Evolutionary conservation across 2,888 invertebrate species (phyloP), one percentile per base, ranked within the genome.

Genomic region (Candidula unifasciata): DNA sequence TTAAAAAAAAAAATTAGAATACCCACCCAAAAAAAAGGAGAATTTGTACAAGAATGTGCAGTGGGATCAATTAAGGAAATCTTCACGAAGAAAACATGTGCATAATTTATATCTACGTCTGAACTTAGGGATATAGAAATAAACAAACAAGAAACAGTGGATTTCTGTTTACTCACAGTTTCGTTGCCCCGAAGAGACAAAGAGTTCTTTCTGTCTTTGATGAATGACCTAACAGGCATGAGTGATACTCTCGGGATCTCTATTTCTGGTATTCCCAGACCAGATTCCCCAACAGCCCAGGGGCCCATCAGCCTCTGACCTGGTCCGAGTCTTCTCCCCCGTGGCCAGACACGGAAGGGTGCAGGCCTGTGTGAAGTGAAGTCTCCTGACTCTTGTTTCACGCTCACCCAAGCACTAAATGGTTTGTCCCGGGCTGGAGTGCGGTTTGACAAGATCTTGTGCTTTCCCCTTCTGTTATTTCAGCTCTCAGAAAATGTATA

Each of bases 371-470:
- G 1, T 73, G 73, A 73, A 73, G 73, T 52, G 57, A 21, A 3
- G 37, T 79, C 79, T 37, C 16, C 3, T 68, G 66, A 44, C 44
- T 27, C 37, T 79, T 68, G 68, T 68, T 79, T 68, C 68, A 64
- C 66, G 68, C 52, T 21, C 66, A 27, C 37, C 66, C 66, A 66
- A 44, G 18, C 68, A 64, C 68, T n/a, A 66, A 68, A 66, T 68
- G 37, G 66, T 37, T 68, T 79, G 44, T 64, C 44, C 16, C 10
- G 21, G n/a, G 6, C 73, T 52, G 27, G 21, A 54, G 33, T 27
- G 27, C 21, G n/a, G 6, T 35, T 30, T 44, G 64, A 44, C 80
- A 35, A 52, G 52, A 54, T n/a, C 66, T 35, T 16, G 66, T 37
- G 0, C 68, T 27, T 44, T 24, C 35, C 35, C 3, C 3, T 30